Percentiles rank a stretch among this genome's conserved stretches.
These are phyloP conservation scores for Lagria hirta DNA, from an alignment of 2,888 invertebrate species.

Conservation along the genomic window DNA sequence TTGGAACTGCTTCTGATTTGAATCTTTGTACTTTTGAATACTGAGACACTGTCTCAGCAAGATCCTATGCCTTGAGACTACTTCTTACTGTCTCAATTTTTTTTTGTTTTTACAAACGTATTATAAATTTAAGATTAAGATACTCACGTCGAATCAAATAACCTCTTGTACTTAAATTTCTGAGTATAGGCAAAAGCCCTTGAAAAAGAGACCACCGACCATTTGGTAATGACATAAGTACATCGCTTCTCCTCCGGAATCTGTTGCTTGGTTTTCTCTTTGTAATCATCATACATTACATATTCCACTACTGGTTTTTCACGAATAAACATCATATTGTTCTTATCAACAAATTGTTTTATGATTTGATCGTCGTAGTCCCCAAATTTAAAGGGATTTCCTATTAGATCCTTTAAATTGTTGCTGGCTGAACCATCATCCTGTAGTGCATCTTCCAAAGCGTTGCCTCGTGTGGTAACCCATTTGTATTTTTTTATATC, in stretches of 20 bases:
- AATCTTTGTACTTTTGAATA: no score
- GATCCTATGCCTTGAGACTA: no score
- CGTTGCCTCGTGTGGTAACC: constrained; percentile 67
- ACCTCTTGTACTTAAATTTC: constrained; percentile 60
- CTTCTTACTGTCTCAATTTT: no score
- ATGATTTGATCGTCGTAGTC: constrained; percentile 50
- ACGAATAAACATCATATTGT: constrained; percentile 65
- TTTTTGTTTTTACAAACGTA: no score
- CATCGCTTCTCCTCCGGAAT: constrained; percentile 65
- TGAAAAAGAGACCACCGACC: constrained; percentile 64
- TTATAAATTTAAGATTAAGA: constrained; percentile 24
- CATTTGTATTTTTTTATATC: constrained; percentile 71
- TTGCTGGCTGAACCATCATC: constrained; percentile 2
- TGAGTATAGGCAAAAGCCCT: constrained; percentile 74
- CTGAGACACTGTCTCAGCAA: no score
- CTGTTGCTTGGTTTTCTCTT: constrained; percentile 59
- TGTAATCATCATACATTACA: constrained; percentile 71
- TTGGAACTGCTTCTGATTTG: no score
- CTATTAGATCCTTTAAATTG: constrained; percentile 6
- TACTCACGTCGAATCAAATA: constrained; percentile 72
- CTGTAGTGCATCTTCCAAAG: constrained; percentile 58
- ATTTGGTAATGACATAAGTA: constrained; percentile 74
- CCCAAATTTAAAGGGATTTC: constrained; percentile 3
- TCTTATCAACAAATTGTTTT: constrained; percentile 53
- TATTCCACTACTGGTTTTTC: constrained; percentile 70